Evolutionary conservation across 2,797 vertebrate species (phyloP).

Genomic region (Poecilia picta): DNA sequence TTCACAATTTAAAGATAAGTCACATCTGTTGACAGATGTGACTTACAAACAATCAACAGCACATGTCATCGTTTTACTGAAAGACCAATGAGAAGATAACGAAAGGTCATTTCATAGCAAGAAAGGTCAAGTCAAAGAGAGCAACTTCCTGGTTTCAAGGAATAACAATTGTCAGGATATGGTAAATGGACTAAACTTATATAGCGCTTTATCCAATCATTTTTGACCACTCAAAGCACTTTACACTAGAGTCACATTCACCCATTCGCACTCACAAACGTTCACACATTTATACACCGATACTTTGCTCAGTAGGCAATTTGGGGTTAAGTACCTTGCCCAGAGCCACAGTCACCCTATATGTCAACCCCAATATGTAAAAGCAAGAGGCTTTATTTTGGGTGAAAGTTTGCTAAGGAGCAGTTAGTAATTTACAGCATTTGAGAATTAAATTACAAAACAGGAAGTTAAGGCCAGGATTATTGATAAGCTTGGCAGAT

Average conservation of each 20-base stretch:
- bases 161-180: slow-evolving; percentile 45
- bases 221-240: no score
- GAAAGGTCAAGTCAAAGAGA: slow-evolving; percentile 35
- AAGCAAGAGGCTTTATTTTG: slow-evolving; percentile 21
- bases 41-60: slow-evolving; percentile 22
- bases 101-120: slow-evolving; percentile 44
- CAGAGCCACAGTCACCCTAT: no score
- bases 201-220: no score
- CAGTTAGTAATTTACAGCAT: slow-evolving; percentile 3
- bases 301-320: no score
- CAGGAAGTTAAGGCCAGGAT: not conserved
- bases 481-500: not conserved
- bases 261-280: no score
- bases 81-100: slow-evolving; percentile 19
- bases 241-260: no score
- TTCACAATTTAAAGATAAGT: not conserved
- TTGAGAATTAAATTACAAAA: not conserved
- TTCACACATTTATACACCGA: no score
- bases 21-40: slow-evolving; percentile 5
- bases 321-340: no score
- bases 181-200: no score
- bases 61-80: slow-evolving; percentile 3
- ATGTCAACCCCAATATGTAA: not conserved
- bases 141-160: slow-evolving; percentile 13
- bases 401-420: not conserved